These are phyloP conservation scores for Syngnathoides biaculeatus DNA, from an alignment of 2,113 vertebrate genomes.

Conservation along the genomic window DNA sequence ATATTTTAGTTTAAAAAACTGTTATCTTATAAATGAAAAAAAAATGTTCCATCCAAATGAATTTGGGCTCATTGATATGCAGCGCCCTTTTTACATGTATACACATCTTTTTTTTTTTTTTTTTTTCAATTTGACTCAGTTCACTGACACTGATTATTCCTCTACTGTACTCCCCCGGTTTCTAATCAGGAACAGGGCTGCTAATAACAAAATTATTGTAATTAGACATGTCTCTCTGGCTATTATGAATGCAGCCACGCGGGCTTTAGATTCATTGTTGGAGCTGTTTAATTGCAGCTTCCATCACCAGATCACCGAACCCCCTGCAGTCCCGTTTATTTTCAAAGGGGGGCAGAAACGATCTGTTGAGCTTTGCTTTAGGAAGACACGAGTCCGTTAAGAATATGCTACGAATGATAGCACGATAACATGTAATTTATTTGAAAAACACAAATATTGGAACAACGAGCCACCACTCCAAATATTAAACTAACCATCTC, in stretches of 20 bases:
- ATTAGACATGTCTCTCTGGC: constrained; percentile 4
- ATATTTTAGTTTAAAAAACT: neutral
- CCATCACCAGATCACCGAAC: neutral
- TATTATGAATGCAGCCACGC: neutral
- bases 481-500: neutral
- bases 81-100: neutral
- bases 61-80: neutral
- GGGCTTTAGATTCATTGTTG: constrained; percentile 6
- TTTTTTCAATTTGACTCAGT: neutral
- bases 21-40: neutral
- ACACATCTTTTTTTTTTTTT: neutral
- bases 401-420: neutral
- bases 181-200: constrained; percentile 1
- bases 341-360: constrained; percentile 89
- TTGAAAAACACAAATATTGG: neutral
- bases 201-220: constrained; percentile 5
- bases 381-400: constrained; percentile 14
- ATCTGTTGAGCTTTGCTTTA: constrained; percentile 47
- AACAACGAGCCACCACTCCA: neutral
- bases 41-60: neutral
- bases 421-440: neutral
- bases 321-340: constrained; percentile 34
- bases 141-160: neutral
- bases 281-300: neutral
- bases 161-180: neutral